Conservation (phyloP, 2,888 invertebrate species). For the Platypus cylindrus region DNA sequence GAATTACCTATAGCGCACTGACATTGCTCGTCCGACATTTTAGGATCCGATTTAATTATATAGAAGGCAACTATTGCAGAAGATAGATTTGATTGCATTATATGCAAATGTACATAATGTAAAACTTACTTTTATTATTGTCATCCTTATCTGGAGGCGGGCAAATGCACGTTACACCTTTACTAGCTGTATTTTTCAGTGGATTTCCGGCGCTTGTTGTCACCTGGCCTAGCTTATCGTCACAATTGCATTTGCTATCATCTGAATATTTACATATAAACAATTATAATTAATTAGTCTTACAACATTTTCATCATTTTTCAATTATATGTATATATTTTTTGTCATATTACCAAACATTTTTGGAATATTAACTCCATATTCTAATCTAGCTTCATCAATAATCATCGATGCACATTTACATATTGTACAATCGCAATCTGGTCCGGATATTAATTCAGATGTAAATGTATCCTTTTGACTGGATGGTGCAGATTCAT, state of each 20-base stretch:
- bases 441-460: neutral
- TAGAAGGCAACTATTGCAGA: too few species aligned
- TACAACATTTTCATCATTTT: too few species aligned
- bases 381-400: too few species aligned
- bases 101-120: too few species aligned
- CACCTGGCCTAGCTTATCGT: neutral
- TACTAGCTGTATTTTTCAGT: constrained; percentile 6
- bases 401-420: constrained; percentile 3
- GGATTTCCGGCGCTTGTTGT: constrained; percentile 4
- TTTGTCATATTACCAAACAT: constrained; percentile 2
- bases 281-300: too few species aligned
- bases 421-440: constrained; percentile 2
- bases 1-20: too few species aligned
- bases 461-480: neutral
- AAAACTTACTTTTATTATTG: too few species aligned
- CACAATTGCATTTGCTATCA: constrained; percentile 5
- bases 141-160: too few species aligned
- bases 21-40: too few species aligned
- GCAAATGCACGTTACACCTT: constrained; percentile 8
- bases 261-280: constrained; percentile 2
- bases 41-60: constrained; percentile 1
- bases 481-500: too few species aligned
- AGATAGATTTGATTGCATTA: too few species aligned
- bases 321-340: neutral
- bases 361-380: constrained; percentile 3